phyloP scores from a whole-genome alignment of 2,797 vertebrate species.

The Nannoperca obscura region DNA sequence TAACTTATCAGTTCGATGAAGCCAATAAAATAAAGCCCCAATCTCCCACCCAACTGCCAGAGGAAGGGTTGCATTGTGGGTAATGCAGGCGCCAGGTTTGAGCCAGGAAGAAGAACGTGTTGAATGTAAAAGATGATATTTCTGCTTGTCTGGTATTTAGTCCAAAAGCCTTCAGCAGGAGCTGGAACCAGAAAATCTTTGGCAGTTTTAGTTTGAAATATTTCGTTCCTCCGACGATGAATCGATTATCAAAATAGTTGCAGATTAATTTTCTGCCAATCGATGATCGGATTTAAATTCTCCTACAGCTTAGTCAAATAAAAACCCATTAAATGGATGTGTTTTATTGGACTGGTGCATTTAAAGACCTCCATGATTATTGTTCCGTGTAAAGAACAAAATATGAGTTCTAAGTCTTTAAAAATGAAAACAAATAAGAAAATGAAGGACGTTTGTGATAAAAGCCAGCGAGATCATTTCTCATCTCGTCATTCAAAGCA shows the following conservation, averaged over 20 bases:
- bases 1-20: too few relatives aligned
- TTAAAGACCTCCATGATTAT: background rate
- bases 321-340: too few relatives aligned
- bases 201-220: background rate
- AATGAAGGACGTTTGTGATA: constrained; percentile 30
- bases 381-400: background rate
- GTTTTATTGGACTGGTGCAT: background rate
- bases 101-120: too few relatives aligned
- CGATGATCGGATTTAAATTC: background rate
- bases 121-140: too few relatives aligned
- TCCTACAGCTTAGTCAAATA: background rate
- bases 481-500: constrained; percentile 33
- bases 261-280: background rate
- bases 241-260: background rate
- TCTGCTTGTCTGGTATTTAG: too few relatives aligned
- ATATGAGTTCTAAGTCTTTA: background rate
- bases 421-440: background rate
- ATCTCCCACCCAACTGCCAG: too few relatives aligned
- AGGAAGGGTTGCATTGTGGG: background rate
- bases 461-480: constrained; percentile 28
- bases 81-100: background rate
- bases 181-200: background rate
- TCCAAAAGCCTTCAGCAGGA: too few relatives aligned
- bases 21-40: background rate
- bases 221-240: background rate